phyloP scores from a whole-genome alignment of 2,797 vertebrate genomes.

The Crenuchus spilurus region DNA sequence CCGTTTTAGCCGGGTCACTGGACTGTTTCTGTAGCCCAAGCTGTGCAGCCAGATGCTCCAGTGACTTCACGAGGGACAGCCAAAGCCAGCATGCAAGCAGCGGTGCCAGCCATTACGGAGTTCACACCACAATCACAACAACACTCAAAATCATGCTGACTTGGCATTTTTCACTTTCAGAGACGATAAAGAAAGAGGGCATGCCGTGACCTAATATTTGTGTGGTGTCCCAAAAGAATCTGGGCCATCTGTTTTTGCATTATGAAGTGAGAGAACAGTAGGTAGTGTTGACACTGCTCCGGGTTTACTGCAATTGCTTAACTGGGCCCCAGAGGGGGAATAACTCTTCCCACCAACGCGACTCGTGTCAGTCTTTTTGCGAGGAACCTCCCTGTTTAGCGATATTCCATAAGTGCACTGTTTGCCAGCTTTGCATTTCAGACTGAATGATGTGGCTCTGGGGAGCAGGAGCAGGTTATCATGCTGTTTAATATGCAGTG shows the following conservation, averaged over 20 bases:
- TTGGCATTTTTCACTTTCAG: neutral
- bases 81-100: neutral
- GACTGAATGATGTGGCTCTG: conserved; percentile 30
- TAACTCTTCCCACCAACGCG: neutral
- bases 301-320: neutral
- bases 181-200: neutral
- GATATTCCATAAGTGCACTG: neutral
- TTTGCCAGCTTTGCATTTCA: conserved; percentile 11
- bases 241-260: neutral
- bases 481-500: conserved; percentile 47
- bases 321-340: neutral
- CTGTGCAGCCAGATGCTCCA: conserved; percentile 30
- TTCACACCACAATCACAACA: neutral
- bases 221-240: neutral
- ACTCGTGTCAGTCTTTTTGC: conserved; percentile 19
- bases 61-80: conserved; percentile 1
- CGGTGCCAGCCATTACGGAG: conserved; percentile 11
- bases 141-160: neutral
- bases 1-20: conserved; percentile 20
- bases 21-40: conserved; percentile 24
- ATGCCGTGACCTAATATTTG: neutral
- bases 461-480: conserved; percentile 49
- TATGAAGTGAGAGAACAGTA: neutral
- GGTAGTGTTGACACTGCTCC: neutral
- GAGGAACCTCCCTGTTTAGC: conserved; percentile 9